phyloP scores from a whole-genome alignment of 2,888 invertebrate species.

The Fissipunctia ypsillon region DNA sequence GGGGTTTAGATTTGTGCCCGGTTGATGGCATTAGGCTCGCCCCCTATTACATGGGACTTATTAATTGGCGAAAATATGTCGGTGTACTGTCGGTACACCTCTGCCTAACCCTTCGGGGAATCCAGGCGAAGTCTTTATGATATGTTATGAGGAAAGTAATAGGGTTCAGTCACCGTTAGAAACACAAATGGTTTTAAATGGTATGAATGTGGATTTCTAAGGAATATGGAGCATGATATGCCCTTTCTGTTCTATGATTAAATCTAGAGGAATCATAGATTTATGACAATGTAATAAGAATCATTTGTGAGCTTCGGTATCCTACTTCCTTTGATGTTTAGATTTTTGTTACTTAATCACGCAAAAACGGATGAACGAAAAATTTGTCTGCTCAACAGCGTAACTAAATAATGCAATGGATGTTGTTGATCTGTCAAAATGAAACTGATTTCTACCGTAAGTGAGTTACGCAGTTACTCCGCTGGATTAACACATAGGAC shows the following conservation, averaged over 20 bases:
- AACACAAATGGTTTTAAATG: slow-evolving; percentile 13
- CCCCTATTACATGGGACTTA: background rate
- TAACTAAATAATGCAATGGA: too few species aligned
- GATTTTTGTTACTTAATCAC: too few species aligned
- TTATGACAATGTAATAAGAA: too few species aligned
- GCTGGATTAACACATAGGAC: too few species aligned
- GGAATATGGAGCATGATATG: background rate
- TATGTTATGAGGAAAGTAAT: slow-evolving; percentile 20
- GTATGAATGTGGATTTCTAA: background rate
- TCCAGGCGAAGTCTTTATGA: background rate
- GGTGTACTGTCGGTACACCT: background rate
- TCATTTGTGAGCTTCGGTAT: too few species aligned
- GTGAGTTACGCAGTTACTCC: too few species aligned
- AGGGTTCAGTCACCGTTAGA: slow-evolving; percentile 5
- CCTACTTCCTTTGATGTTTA: too few species aligned
- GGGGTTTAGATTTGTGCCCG: background rate
- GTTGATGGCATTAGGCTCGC: background rate
- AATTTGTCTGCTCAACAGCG: too few species aligned
- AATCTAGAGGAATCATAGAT: too few species aligned
- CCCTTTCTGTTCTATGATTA: background rate
- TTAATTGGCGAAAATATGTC: background rate
- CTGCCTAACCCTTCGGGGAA: background rate
- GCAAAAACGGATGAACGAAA: too few species aligned
- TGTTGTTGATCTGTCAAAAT: too few species aligned
- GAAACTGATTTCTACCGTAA: too few species aligned